Conservation (phyloP, 2,113 vertebrate species). For the Antigone vipio region DNA sequence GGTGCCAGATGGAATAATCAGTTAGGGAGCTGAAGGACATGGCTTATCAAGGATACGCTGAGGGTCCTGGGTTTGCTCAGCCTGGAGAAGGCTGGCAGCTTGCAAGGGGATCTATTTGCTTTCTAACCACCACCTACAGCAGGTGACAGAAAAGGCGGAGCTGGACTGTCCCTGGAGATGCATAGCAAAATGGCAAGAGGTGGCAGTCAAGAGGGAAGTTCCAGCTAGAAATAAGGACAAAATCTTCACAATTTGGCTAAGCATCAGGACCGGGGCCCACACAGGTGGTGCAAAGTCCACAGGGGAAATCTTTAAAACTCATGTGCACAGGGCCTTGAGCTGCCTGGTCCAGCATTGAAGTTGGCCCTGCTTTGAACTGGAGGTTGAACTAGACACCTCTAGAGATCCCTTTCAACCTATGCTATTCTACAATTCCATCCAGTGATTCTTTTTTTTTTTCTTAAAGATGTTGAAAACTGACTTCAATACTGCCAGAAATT, state of each 20-base stretch:
- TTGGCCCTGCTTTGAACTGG: neutral
- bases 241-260: neutral
- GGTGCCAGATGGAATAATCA: neutral
- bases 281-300: neutral
- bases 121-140: neutral
- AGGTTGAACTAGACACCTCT: neutral
- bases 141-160: neutral
- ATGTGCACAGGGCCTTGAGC: accelerated
- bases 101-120: neutral
- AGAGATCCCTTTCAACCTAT: neutral
- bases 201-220: neutral
- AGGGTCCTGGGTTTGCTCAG: neutral
- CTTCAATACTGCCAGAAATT: neutral
- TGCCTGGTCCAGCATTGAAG: neutral
- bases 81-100: neutral
- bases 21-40: neutral
- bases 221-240: neutral
- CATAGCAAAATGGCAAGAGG: neutral
- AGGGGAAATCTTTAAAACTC: neutral
- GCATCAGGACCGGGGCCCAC: neutral
- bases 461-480: neutral
- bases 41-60: neutral
- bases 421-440: neutral
- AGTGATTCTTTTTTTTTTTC: neutral
- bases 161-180: neutral